Evolutionary conservation across 1,140 invertebrate genomes (phyloP).

Genomic region (Drosophila bocki): DNA sequence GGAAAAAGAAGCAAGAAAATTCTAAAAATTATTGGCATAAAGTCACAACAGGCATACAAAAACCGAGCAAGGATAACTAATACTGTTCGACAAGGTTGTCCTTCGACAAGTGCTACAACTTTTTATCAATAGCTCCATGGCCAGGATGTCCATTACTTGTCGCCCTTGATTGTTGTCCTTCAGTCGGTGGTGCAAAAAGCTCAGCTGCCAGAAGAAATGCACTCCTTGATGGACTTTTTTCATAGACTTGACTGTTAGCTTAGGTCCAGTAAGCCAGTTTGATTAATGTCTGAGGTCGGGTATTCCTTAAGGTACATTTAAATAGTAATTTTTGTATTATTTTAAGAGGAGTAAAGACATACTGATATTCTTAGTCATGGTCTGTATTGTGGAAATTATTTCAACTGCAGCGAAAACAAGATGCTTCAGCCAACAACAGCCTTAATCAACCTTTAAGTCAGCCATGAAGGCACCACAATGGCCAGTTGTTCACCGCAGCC

Average conservation of each 20-base stretch:
- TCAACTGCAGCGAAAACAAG: not conserved
- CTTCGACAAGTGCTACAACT: constrained; percentile 18
- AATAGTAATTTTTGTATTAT: not conserved
- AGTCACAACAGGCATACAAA: constrained; percentile 39
- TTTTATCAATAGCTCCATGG: constrained; percentile 36
- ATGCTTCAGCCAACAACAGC: not conserved
- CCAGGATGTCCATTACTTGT: constrained; percentile 46
- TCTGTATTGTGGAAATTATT: not conserved
- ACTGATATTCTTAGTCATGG: not conserved
- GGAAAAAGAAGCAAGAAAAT: constrained; percentile 16
- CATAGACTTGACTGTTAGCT: not conserved
- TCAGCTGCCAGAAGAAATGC: not conserved
- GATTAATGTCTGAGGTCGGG: constrained; percentile 19
- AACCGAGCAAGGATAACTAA: constrained; percentile 40
- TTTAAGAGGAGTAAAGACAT: not conserved
- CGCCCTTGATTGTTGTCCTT: constrained; percentile 23
- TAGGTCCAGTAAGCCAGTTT: not conserved
- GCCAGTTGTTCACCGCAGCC: constrained; percentile 18
- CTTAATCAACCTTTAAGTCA: constrained; percentile 31
- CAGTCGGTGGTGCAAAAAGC: constrained; percentile 10
- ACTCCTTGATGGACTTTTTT: constrained; percentile 15
- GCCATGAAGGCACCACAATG: constrained; percentile 14
- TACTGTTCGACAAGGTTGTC: constrained; percentile 43
- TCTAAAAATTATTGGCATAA: constrained; percentile 42
- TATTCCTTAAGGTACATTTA: not conserved